These are phyloP conservation scores for Lithobates pipiens DNA, from an alignment of 2,797 vertebrate genomes.

Conservation along the genomic window DNA sequence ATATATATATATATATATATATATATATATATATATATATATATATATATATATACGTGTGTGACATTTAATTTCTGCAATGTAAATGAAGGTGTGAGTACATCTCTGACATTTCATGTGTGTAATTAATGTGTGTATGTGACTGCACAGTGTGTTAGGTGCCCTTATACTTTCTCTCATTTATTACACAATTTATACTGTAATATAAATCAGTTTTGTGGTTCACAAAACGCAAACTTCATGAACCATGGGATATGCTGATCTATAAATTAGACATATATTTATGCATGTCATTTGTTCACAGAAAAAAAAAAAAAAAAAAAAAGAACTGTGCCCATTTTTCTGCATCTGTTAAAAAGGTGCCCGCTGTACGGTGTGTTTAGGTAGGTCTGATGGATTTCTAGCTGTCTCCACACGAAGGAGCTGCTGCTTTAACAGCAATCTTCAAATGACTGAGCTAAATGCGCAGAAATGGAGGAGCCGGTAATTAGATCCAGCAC, in stretches of 20 bases:
- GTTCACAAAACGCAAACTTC: background rate
- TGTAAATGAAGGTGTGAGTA: too few species aligned
- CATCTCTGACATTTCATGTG: too few species aligned
- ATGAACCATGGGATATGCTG: background rate
- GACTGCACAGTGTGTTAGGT: too few species aligned
- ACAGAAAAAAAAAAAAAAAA: background rate
- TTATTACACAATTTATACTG: too few species aligned
- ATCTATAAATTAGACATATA: background rate
- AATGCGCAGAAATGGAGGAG: background rate
- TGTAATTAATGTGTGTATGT: too few species aligned
- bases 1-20: background rate
- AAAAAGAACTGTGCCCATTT: background rate
- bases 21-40: background rate
- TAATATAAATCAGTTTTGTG: background rate
- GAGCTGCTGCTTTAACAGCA: background rate
- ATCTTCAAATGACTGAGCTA: background rate
- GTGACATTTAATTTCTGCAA: background rate
- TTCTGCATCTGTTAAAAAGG: background rate
- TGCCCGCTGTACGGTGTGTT: background rate
- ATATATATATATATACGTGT: background rate
- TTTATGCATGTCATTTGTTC: background rate
- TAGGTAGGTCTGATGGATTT: constrained; percentile 7
- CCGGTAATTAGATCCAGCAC: background rate
- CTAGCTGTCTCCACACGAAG: constrained; percentile 4
- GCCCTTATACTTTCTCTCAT: too few species aligned